Conservation (phyloP, 2,113 vertebrate species). For the chimpanzee (Pan troglodytes) region NHGRI_mPanTro3-v2.1_pri NC_072416.2:19442001-19442500, state of each 20-base stretch:
- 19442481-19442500: too few relatives aligned
- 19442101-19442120: neutral
- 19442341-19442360: too few relatives aligned
- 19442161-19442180: neutral
- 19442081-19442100: neutral
- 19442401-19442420: too few relatives aligned
- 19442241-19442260: neutral
- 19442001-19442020: neutral
- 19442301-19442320: neutral
- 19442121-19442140: neutral
- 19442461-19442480: too few relatives aligned
- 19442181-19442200: neutral
- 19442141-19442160: neutral
- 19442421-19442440: too few relatives aligned
- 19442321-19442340: too few relatives aligned
- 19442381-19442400: too few relatives aligned
- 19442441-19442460: too few relatives aligned
- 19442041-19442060: neutral
- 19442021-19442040: neutral
- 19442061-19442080: neutral
- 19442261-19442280: neutral
- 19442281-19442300: neutral
- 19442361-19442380: too few relatives aligned
- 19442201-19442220: too few relatives aligned
- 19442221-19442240: accelerated